Base-by-base conservation (phyloP, 2,888 invertebrate genomes). In the Acrobasis consociella region DNA sequence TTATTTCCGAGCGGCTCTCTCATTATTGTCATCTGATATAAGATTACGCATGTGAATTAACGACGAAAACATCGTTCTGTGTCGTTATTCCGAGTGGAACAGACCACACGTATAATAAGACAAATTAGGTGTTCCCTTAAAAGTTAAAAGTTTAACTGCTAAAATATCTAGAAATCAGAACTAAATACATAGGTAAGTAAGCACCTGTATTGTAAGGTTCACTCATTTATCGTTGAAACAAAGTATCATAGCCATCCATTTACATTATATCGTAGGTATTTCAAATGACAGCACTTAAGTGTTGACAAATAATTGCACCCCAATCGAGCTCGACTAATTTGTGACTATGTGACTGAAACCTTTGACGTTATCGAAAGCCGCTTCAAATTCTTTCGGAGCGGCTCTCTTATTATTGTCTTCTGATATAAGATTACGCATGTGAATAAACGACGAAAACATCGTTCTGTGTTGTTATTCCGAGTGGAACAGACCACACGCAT, bases 11-110 rank as follows among this genome's bases (percentile, higher is more conserved):
- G 10, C 42, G 42, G 13, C n/a, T 56, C 56, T 46, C 56, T 56
- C 56, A 56, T 56, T 56, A 56, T 42, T 11, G 56, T 22, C 56
- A 56, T 56, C 42, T 17, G 56, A n/a, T n/a, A 56, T 56, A 42
- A 56, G n/a, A 22, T 56, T n/a, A n/a, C n/a, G n/a, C n/a, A 46
- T 13, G 46, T 46, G 13, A 46, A 2, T 46, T 13, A 3, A n/a
- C 13, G 46, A 22, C 22, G 3, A 22, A 22, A 22, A 22, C 22
- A 2, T 22, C 22, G 22, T 3, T 22, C 22, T 22, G 1, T 1
- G 22, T 2, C 22, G 22, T 22, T 2, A 22, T 22, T 22, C n/a
- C 3, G 22, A 22, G 22, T 22, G n/a, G n/a, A n/a, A n/a, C n/a
- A n/a, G n/a, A 31, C 31, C 31, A 31, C 31, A 7, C 8, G 31